These are phyloP conservation scores for Centropristis striata DNA, from an alignment of 2,113 vertebrate species.

Conservation along the genomic window DNA sequence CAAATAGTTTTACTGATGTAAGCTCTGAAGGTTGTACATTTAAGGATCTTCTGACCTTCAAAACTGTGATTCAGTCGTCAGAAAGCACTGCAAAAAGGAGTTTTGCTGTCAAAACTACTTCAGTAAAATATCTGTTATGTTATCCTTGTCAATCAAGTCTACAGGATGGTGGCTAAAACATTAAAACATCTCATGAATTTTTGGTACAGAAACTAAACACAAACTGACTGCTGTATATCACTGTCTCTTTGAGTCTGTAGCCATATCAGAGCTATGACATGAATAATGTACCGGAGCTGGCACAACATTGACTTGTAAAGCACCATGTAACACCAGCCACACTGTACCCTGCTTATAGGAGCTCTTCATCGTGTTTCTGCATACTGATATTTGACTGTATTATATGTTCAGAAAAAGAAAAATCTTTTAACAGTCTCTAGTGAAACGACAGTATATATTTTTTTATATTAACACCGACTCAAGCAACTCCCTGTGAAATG, in stretches of 20 bases:
- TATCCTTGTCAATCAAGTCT: neutral
- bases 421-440: neutral
- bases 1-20: neutral
- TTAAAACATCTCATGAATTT: neutral
- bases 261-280: neutral
- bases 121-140: neutral
- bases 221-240: neutral
- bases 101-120: neutral
- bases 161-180: neutral
- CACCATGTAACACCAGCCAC: neutral
- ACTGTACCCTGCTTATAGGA: no score
- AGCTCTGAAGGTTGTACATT: neutral
- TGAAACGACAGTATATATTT: neutral
- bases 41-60: neutral
- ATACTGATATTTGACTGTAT: neutral
- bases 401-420: neutral
- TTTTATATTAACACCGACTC: neutral
- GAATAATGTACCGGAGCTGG: neutral
- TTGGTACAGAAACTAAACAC: neutral
- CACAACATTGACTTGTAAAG: neutral
- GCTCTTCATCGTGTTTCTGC: neutral
- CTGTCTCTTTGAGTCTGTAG: neutral
- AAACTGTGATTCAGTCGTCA: neutral
- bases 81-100: neutral
- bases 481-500: neutral